Evolutionary conservation across 2,797 vertebrate species (phyloP), one percentile per base, ranked within the genome.

Genomic region (Garrulus glandarius): DNA sequence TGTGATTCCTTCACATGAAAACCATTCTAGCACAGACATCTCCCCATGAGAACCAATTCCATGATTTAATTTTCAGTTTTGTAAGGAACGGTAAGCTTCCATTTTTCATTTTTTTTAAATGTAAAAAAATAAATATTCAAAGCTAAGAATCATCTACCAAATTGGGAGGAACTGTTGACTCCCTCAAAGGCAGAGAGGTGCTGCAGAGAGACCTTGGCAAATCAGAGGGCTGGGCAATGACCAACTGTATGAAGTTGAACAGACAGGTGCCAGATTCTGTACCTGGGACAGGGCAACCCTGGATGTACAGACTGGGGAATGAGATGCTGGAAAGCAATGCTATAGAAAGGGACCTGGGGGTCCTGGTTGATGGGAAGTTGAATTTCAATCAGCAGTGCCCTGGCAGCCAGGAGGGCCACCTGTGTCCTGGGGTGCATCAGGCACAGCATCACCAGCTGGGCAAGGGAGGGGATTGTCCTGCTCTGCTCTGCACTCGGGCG

Each of bases 361-460:
- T 52, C 6, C 37, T 27, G n/a, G 14, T 9, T 0, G 0, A 14
- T 1, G 11, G 17, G 0, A 46, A 71, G 52, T 6, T 64, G 13
- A 34, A 59, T 8, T 0, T 46, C n/a, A 70, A 37, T 2, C 72
- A 77, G 50, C 29, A 77, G 64, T 46, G 71, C 13, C n/a, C 20
- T 64, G 79, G 56, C 23, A 77, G 43, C 43, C 64, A 63, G 56
- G 36, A 76, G n/a, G 10, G n/a, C 4, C 20, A 56, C n/a, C n/a
- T n/a, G n/a, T 63, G 50, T 39, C 29, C 79, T 15, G 29, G 11
- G 67, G 4, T 0, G 0, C 24, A 57, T 44, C 43, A 30, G 29
- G n/a, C 14, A 18, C 18, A 56, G 43, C 49, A 63, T 13, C 1
- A 0, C 2, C 63, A 69, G 49, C 32, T 0, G 0, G 43, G 21